Percentiles rank a stretch among this genome's conserved stretches.
phyloP scores from a whole-genome alignment of 2,888 invertebrate genomes.

The Ochropacha duplaris region DNA sequence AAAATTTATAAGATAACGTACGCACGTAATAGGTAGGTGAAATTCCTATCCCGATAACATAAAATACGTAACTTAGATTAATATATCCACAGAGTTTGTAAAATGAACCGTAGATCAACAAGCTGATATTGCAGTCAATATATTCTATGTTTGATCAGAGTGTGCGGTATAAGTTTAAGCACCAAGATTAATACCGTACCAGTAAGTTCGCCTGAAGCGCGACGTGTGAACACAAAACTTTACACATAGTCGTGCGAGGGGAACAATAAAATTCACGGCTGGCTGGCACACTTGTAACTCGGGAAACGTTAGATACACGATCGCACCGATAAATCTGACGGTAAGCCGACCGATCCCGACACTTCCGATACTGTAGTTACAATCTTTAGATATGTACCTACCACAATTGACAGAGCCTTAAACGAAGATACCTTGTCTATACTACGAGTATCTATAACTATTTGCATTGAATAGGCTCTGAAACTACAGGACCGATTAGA shows the following conservation, averaged over 20 bases:
- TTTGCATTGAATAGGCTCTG: too few species aligned
- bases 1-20: too few species aligned
- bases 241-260: constrained; percentile 51
- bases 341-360: constrained; percentile 51
- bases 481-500: too few species aligned
- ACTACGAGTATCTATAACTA: too few species aligned
- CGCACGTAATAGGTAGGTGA: too few species aligned
- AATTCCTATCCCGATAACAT: neutral
- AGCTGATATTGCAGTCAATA: neutral
- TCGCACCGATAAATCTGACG: constrained; percentile 56
- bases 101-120: neutral
- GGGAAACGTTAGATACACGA: constrained; percentile 39
- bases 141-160: neutral
- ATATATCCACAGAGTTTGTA: neutral
- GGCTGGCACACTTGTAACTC: constrained; percentile 43
- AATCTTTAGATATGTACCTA: constrained; percentile 36
- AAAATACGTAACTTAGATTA: neutral
- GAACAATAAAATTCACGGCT: constrained; percentile 77
- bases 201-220: constrained; percentile 35
- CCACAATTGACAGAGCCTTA: constrained; percentile 27
- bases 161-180: neutral
- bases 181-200: constrained; percentile 17
- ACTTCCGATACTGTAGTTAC: constrained; percentile 52
- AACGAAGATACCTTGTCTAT: constrained; percentile 4
- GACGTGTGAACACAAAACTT: constrained; percentile 66